These are phyloP conservation scores for Macroramphosus scolopax DNA, from an alignment of 2,797 vertebrate species.

Conservation along the genomic window DNA sequence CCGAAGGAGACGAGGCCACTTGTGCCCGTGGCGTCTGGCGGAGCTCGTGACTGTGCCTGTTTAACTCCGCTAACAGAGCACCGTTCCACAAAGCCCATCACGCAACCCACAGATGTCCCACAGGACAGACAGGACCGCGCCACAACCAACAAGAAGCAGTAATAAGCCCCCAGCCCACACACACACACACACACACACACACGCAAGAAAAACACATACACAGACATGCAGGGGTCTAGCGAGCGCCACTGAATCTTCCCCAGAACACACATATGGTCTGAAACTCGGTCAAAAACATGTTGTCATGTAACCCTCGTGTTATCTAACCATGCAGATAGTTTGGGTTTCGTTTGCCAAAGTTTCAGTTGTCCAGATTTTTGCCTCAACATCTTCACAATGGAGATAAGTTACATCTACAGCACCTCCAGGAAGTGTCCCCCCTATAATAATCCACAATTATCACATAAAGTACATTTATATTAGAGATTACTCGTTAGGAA, in stretches of 20 bases:
- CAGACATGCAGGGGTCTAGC: slow-evolving; percentile 20
- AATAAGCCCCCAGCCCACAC: slow-evolving; percentile 56
- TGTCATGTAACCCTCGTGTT: slow-evolving; percentile 10
- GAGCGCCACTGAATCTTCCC: slow-evolving; percentile 24
- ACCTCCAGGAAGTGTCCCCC: too few relatives aligned
- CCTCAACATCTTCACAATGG: background rate
- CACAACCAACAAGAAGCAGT: slow-evolving; percentile 67
- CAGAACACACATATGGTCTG: slow-evolving; percentile 26
- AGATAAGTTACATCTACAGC: background rate
- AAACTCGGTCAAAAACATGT: slow-evolving; percentile 9
- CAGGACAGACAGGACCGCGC: slow-evolving; percentile 71
- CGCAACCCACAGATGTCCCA: slow-evolving; percentile 81
- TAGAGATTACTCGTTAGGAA: too few relatives aligned
- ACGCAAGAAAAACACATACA: slow-evolving; percentile 23
- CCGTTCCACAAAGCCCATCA: slow-evolving; percentile 75
- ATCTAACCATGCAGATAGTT: slow-evolving; percentile 18
- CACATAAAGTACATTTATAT: too few relatives aligned
- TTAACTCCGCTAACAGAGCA: slow-evolving; percentile 77
- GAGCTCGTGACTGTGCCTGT: slow-evolving; percentile 79
- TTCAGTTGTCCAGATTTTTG: too few relatives aligned
- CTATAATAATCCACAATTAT: too few relatives aligned
- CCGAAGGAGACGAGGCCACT: slow-evolving; percentile 67
- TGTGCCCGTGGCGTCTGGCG: slow-evolving; percentile 73
- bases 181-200: slow-evolving; percentile 13
- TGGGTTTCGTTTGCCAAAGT: slow-evolving; percentile 19